These are phyloP conservation scores for Nomada ferruginata DNA, from an alignment of 2,888 invertebrate species.

Conservation along the genomic window DNA sequence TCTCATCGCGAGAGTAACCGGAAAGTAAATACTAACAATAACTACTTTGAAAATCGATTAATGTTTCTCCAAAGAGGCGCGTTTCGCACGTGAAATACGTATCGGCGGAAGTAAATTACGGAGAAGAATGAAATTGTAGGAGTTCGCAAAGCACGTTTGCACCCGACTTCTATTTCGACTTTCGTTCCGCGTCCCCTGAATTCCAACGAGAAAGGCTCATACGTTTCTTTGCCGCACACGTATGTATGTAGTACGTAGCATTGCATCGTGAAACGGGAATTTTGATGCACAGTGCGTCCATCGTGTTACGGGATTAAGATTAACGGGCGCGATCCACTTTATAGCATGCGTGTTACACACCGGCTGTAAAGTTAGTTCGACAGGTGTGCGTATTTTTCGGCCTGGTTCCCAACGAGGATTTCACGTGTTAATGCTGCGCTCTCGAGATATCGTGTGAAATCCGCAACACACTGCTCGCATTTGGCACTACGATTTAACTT, in stretches of 20 bases:
- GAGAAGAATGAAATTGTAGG: neutral
- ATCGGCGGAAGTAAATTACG: slow-evolving; percentile 10
- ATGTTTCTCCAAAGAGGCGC: slow-evolving; percentile 4
- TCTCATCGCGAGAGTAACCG: too few species aligned
- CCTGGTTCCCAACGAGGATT: neutral
- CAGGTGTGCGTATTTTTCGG: neutral
- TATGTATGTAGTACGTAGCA: neutral
- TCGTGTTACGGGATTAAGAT: slow-evolving; percentile 17
- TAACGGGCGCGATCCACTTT: neutral
- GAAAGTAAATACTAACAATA: neutral
- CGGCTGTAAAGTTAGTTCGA: neutral
- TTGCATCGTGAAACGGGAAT: slow-evolving; percentile 6
- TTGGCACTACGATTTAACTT: neutral
- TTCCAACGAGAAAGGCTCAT: slow-evolving; percentile 36
- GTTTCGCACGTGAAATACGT: neutral
- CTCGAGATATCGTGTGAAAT: neutral
- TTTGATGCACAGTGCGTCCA: neutral
- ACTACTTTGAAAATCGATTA: neutral
- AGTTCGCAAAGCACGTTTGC: slow-evolving; percentile 19
- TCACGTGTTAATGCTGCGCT: neutral
- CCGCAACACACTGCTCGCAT: neutral
- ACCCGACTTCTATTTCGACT: slow-evolving; percentile 19
- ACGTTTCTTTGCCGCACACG: neutral
- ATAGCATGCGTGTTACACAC: neutral
- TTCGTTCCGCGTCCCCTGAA: slow-evolving; percentile 44